Evolutionary conservation across 1,140 invertebrate genomes (phyloP).

Genomic region (Pogonognathellus flavescens): DNA sequence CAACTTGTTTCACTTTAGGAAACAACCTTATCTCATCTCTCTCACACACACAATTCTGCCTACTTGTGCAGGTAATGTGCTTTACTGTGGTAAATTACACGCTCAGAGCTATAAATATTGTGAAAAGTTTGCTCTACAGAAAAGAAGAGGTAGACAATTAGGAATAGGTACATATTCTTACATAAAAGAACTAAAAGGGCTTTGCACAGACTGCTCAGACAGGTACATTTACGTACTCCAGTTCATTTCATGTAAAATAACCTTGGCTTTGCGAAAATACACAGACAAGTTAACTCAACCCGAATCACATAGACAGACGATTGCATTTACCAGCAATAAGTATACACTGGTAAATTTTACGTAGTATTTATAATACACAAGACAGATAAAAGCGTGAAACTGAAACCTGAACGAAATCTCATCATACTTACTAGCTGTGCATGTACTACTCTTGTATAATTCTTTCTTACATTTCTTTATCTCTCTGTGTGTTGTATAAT

Average conservation of each 20-base stretch:
- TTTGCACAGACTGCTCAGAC: too few species aligned
- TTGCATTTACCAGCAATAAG: neutral
- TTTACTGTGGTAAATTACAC: constrained; percentile 4
- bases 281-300: constrained; percentile 1
- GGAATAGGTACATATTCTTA: neutral
- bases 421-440: constrained; percentile 1
- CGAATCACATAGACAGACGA: neutral
- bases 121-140: neutral
- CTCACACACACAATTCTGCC: neutral
- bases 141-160: neutral
- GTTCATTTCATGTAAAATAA: neutral
- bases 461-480: neutral
- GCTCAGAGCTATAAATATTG: constrained; percentile 4
- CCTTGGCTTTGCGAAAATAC: constrained; percentile 1
- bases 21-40: neutral
- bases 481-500: constrained; percentile 8
- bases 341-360: too few species aligned
- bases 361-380: neutral
- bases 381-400: neutral
- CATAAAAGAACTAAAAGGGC: neutral
- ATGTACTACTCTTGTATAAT: neutral
- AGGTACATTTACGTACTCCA: neutral
- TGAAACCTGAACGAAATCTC: constrained; percentile 10
- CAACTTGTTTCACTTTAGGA: constrained; percentile 35
- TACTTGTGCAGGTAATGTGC: neutral